Base-by-base conservation (phyloP, 2,888 invertebrate species). In the Mimumesa dahlbomi region DNA sequence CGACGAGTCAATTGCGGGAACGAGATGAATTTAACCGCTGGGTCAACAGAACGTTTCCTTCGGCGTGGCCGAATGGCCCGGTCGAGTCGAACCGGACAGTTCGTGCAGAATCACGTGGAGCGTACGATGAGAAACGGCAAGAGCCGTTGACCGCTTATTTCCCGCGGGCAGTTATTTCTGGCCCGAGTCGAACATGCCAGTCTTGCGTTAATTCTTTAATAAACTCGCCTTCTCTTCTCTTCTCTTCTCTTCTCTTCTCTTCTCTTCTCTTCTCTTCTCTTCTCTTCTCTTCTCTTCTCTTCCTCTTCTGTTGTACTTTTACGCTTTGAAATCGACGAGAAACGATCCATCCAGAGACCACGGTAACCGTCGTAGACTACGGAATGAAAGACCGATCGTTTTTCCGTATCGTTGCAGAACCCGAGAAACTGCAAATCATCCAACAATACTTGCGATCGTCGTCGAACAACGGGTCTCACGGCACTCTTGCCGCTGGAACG, bases 391-490 rank as follows among this genome's bases (percentile, higher is more conserved):
- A n/a, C n/a, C n/a, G n/a, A n/a, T n/a, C n/a, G n/a, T n/a, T n/a
- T n/a, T n/a, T n/a, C n/a, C n/a, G n/a, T 13, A 45, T 25, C 9
- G 16, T 48, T 13, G 9, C 52, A 89, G 89, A 88, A 59, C 89
- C 89, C 14, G 87, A 89, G 49, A 88, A 88, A 75, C 82, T 89
- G 52, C 87, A 88, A 71, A 84, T 88, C 53, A 88, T 89, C 74
- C 88, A 87, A 73, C 88, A 88, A 71, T 89, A 89, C 74, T 81
- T 89, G 70, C 87, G 83, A 62, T 87, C 88, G 43, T 81, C 84
- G 19, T 73, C 81, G 40, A 75, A 76, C 25, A 72, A 70, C 61
- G 18, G 25, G 14, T 62, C 81, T 48, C n/a, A n/a, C n/a, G n/a
- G n/a, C n/a, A n/a, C n/a, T n/a, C n/a, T n/a, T n/a, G n/a, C 34